A percentile compares a stretch with the other conserved stretches of the same genome.
Evolutionary conservation across 2,888 invertebrate species (phyloP).

Genomic region (Cantharis rustica): DNA sequence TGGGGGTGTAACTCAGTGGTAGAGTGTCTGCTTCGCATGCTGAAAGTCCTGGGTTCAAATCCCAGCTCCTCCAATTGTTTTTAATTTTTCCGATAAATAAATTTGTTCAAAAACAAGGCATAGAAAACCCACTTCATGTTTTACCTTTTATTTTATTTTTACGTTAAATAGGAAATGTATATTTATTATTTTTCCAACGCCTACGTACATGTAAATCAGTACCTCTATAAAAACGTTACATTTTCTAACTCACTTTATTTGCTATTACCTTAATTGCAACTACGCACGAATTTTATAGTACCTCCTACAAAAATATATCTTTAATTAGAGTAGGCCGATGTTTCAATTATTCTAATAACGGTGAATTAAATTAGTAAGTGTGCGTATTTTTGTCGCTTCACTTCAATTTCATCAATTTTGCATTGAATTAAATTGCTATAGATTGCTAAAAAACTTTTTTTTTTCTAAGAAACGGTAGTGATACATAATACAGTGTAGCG

Average conservation of each 20-base stretch:
- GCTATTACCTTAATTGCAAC: neutral
- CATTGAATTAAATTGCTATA: neutral
- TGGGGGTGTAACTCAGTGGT: conserved; percentile 57
- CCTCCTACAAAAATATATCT: neutral
- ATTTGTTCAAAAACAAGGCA: neutral
- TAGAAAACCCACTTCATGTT: neutral
- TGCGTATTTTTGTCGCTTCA: neutral
- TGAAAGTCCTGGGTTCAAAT: conserved; percentile 57
- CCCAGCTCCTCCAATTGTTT: conserved; percentile 50
- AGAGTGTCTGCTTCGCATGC: conserved; percentile 60
- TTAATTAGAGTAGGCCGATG: neutral
- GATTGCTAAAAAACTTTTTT: no score
- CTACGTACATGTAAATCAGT: neutral
- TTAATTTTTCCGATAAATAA: conserved; percentile 16
- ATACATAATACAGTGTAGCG: no score
- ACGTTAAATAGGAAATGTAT: neutral
- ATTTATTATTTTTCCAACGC: neutral
- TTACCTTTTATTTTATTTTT: neutral
- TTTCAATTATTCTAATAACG: neutral
- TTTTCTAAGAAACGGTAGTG: no score
- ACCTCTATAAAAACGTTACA: neutral
- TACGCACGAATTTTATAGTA: neutral
- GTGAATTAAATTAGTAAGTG: neutral
- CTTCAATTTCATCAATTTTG: neutral
- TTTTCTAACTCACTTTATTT: neutral